These are phyloP conservation scores for Syngnathus scovelli DNA, from an alignment of 2,113 vertebrate genomes.

Conservation along the genomic window DNA sequence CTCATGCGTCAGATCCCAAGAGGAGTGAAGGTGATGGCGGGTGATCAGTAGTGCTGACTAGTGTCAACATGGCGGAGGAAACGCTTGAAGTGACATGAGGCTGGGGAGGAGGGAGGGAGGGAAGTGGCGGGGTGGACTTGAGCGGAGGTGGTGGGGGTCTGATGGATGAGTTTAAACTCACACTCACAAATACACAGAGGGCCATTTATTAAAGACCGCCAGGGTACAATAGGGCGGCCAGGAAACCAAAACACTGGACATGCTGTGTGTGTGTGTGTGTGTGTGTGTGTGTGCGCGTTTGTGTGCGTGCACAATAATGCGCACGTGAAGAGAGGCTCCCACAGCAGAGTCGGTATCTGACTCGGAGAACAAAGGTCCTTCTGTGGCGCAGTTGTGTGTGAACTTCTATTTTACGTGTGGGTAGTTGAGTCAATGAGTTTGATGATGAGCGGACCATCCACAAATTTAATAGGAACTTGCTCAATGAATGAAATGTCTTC, in stretches of 20 bases:
- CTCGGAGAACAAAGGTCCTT: conserved; percentile 61
- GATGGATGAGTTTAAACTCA: conserved; percentile 61
- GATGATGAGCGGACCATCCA: not conserved
- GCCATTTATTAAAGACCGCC: conserved; percentile 66
- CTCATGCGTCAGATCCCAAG: conserved; percentile 35
- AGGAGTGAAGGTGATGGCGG: conserved; percentile 54
- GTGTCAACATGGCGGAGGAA: conserved; percentile 56
- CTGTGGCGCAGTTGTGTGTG: conserved; percentile 55
- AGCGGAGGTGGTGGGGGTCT: conserved; percentile 30
- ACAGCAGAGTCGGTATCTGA: conserved; percentile 47
- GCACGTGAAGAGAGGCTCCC: conserved; percentile 38
- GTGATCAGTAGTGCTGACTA: conserved; percentile 66
- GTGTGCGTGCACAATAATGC: conserved; percentile 22
- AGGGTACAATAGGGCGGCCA: conserved; percentile 58
- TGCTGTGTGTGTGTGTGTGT: conserved; percentile 45
- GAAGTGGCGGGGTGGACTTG: not conserved
- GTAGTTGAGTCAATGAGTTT: not conserved
- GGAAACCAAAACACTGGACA: conserved; percentile 63
- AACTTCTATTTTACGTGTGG: conserved; percentile 22
- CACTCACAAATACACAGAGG: conserved; percentile 61
- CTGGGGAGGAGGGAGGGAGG: not conserved
- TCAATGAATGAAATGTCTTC: too few relatives aligned
- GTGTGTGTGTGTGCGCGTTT: conserved; percentile 38
- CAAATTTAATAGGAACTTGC: not conserved
- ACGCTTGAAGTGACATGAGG: conserved; percentile 60